Evolutionary conservation across 53 echinoderm and acorn worm species (phyloP), one percentile per base, ranked within the genome.

Genomic region (Echinarachnius parma): DNA sequence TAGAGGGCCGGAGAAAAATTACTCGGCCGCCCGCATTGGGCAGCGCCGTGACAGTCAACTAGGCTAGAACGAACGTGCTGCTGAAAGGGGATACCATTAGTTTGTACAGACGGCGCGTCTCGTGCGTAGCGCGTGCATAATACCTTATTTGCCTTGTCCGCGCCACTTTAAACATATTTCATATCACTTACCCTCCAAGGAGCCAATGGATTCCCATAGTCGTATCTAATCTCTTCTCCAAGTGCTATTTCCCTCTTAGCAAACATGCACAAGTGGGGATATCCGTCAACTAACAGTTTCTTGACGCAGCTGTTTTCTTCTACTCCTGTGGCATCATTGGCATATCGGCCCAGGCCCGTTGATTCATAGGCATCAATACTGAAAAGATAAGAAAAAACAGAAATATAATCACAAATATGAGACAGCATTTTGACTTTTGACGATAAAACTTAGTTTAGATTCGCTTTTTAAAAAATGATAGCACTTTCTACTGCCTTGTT

Each of bases 311-410:
- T 54, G 55, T 54, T 54, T 54, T 54, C 25, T 24, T 54, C 55
- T 54, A 54, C 21, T 19, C 55, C 55, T 9, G 55, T 54, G 55
- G 55, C 55, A 54, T 54, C 55, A 16, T 54, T 54, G 55, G 55
- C 25, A 24, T 54, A 54, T 54, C 55, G 55, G 55, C 55, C 55
- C 55, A 54, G 55, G 21, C 55, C n/a, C 7, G 55, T 54, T 54
- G 55, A 54, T 54, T 21, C 5, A 39, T 9, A 39, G 55, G 55
- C 55, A 54, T 54, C 55, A 54, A 54, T 24, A 54, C 55, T 54
- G 55, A 54, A 54, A 54, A 54, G 55, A 39, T 39, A 39, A 39
- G 7, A 39, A n/a, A n/a, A n/a, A n/a, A n/a, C n/a, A n/a, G n/a
- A n/a, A 39, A 39, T 39, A 39, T 39, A 13, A 39, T 39, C 39